These are phyloP conservation scores for Emydura subglobosa DNA, from an alignment of 2,113 vertebrate species.

Conservation along the genomic window DNA sequence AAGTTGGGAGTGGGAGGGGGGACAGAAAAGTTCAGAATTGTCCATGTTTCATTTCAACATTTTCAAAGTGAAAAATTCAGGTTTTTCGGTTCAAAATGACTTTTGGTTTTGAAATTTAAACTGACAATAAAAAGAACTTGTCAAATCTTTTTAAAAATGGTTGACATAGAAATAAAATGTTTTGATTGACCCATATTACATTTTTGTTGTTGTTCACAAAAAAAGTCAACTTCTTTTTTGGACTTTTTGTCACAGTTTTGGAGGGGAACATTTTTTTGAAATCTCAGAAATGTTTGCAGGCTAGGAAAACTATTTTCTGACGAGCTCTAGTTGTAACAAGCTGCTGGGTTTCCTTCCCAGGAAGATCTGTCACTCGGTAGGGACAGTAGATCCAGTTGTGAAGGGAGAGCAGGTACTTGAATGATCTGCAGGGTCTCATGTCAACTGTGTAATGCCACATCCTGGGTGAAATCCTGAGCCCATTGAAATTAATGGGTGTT, in stretches of 20 bases:
- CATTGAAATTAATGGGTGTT: background rate
- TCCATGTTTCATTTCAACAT: background rate
- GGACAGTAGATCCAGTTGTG: no score
- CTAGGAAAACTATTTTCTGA: background rate
- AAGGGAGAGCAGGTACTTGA: background rate
- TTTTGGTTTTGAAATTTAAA: background rate
- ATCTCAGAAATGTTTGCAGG: background rate
- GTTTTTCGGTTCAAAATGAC: background rate
- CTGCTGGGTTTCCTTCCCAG: no score
- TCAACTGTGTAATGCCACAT: background rate
- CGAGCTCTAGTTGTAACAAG: background rate
- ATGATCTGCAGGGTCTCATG: background rate
- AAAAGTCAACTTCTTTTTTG: background rate
- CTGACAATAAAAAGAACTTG: background rate
- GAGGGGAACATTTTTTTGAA: background rate
- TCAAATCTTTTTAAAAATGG: background rate
- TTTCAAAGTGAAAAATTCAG: background rate
- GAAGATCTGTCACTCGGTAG: no score
- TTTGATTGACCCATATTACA: background rate
- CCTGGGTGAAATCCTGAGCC: background rate
- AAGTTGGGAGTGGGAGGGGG: background rate
- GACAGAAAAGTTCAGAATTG: background rate
- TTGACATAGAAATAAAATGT: background rate
- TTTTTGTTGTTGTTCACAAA: background rate
- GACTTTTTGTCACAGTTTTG: background rate